Conservation (phyloP, 2,113 vertebrate species). For the Bos taurus region DNA sequence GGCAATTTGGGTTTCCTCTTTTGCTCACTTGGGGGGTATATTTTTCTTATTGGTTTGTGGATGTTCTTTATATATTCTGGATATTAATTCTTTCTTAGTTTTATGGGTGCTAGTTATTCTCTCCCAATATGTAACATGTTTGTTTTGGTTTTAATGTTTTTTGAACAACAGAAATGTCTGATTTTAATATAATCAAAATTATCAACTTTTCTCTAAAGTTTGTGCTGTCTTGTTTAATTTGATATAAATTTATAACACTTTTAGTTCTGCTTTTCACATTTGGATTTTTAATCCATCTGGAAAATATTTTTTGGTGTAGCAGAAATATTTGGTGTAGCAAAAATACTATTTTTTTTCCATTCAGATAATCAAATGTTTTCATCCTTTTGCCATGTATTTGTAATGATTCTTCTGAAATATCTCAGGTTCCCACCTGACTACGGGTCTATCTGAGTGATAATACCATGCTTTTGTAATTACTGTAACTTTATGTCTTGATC, state of each 20-base stretch:
- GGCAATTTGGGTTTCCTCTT: neutral
- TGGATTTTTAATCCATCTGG: neutral
- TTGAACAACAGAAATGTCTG: neutral
- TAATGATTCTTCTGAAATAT: neutral
- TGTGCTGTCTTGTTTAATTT: neutral
- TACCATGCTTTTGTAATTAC: neutral
- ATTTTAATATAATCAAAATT: neutral
- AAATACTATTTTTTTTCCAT: neutral
- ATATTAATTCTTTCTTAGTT: neutral
- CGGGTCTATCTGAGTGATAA: too few relatives aligned
- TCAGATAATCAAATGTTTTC: neutral
- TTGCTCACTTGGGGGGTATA: neutral
- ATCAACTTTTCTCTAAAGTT: neutral
- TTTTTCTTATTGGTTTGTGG: neutral
- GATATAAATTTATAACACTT: neutral
- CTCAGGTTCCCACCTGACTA: neutral
- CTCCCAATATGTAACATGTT: neutral
- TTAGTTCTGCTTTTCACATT: slow-evolving; percentile 18
- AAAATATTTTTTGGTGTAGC: neutral
- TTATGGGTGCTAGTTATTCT: neutral
- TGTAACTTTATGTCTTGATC: neutral
- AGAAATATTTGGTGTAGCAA: neutral
- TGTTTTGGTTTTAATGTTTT: neutral
- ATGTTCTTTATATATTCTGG: neutral
- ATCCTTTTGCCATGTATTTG: neutral